Evolutionary conservation across 2,113 vertebrate species (phyloP), one percentile per base, ranked within the genome.

Genomic region (Onychorhynchus coronatus): DNA sequence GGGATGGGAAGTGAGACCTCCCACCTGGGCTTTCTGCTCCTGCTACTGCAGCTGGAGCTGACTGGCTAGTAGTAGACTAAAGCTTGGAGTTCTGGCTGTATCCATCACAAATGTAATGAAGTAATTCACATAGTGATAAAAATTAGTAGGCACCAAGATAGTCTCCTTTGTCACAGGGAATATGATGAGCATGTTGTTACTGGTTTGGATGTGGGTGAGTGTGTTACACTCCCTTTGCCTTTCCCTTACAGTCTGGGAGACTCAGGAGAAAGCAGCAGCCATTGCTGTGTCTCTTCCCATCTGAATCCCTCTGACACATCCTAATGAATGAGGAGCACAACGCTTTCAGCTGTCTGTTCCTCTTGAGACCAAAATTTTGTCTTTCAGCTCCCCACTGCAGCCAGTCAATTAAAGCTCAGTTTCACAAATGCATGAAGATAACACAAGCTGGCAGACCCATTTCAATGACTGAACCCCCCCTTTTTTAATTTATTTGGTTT

Each of bases 401-500:
- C 63, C 71, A 80, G 50, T 85, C 95, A 94, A 49, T 95, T 96
- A 96, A 94, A 95, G 67, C 70, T 80, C 9, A 14, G 56, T 84
- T 91, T 86, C 88, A 78, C 85, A 95, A 92, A 68, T 39, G 55
- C 55, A 7, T 67, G 73, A 92, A 85, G 85, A 14, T 86, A 95
- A 87, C 80, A 63, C 35, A 81, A 80, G 27, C 68, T 85, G 95
- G 78, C 96, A 96, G 93, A 77, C 44, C 41, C 58, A 44, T 76
- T 94, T 70, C 73, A 70, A 56, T 53, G 66, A 39, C 73, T 72
- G 58, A 70, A 68, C 3, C 8, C 8, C 9, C 5, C 19, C 7
- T 6, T 24, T 72, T 80, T 20, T 0, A 13, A 75, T 88, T 67
- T 80, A 12, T 73, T 86, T 56, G 5, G 5, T 0, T 58, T 68